Percentiles rank a stretch among this genome's conserved stretches.
Conservation (phyloP, 2,888 invertebrate genomes). For the Heliconius hortense region DNA sequence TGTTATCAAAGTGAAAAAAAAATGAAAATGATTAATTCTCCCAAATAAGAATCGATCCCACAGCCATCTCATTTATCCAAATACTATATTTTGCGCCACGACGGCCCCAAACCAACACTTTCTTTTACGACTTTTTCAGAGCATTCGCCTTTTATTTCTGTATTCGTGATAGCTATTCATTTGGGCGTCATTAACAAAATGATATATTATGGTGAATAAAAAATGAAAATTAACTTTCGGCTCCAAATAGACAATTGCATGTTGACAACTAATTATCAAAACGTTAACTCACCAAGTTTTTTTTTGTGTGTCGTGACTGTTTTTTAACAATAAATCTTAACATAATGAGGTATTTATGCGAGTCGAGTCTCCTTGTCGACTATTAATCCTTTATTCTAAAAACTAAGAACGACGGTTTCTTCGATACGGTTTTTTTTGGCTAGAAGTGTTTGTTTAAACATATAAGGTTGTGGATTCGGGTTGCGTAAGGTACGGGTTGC, state of each 20-base stretch:
- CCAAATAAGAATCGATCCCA: too few relatives aligned
- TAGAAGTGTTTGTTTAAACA: constrained; percentile 15
- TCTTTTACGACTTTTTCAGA: constrained; percentile 43
- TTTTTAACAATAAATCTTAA: constrained; percentile 73
- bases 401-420: constrained; percentile 28
- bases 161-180: constrained; percentile 73
- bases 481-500: not conserved
- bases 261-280: constrained; percentile 80
- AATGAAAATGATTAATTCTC: too few relatives aligned
- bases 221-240: constrained; percentile 65
- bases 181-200: constrained; percentile 77
- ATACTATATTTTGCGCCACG: too few relatives aligned
- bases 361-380: constrained; percentile 68
- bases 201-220: constrained; percentile 75
- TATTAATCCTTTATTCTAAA: constrained; percentile 67
- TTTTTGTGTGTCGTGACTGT: constrained; percentile 72
- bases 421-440: constrained; percentile 13
- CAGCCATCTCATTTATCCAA: too few relatives aligned
- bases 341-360: constrained; percentile 81
- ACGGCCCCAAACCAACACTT: constrained; percentile 43
- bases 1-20: too few relatives aligned
- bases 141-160: constrained; percentile 44
- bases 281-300: constrained; percentile 71
- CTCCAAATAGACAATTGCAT: constrained; percentile 79
- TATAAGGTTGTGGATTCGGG: not conserved